Conservation (phyloP, 2,888 invertebrate species). For the Brachypalpus laphriformis region DNA sequence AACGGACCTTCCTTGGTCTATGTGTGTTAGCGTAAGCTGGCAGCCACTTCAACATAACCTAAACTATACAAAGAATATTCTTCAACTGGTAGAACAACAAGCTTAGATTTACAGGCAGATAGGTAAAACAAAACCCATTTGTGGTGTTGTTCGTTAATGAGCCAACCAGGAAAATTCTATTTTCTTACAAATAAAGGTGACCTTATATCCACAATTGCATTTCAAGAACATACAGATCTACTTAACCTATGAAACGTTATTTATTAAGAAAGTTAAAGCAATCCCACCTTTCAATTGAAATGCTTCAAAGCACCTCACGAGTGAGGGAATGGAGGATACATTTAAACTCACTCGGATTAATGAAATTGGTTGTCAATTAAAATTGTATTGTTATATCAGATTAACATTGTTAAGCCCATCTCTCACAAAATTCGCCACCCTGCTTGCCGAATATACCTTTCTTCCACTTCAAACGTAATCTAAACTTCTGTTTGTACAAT, state of each 20-base stretch:
- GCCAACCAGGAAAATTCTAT: too few relatives aligned
- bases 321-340: not conserved
- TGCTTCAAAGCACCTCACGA: not conserved
- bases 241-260: not conserved
- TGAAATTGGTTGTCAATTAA: conserved; percentile 28
- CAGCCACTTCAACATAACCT: too few relatives aligned
- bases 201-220: not conserved
- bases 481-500: conserved; percentile 15
- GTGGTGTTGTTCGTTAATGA: too few relatives aligned
- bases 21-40: too few relatives aligned
- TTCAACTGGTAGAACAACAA: too few relatives aligned
- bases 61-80: too few relatives aligned
- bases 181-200: too few relatives aligned
- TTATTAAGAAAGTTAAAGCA: not conserved
- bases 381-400: conserved; percentile 18
- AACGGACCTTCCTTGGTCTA: too few relatives aligned
- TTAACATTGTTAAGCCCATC: conserved; percentile 22
- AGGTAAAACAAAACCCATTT: too few relatives aligned
- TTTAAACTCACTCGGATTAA: not conserved
- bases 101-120: too few relatives aligned
- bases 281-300: not conserved
- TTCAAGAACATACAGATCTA: not conserved
- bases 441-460: not conserved
- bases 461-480: not conserved
- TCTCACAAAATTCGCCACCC: not conserved